phyloP scores from a whole-genome alignment of 2,797 vertebrate genomes.

The Poeciliopsis gracilis region DNA sequence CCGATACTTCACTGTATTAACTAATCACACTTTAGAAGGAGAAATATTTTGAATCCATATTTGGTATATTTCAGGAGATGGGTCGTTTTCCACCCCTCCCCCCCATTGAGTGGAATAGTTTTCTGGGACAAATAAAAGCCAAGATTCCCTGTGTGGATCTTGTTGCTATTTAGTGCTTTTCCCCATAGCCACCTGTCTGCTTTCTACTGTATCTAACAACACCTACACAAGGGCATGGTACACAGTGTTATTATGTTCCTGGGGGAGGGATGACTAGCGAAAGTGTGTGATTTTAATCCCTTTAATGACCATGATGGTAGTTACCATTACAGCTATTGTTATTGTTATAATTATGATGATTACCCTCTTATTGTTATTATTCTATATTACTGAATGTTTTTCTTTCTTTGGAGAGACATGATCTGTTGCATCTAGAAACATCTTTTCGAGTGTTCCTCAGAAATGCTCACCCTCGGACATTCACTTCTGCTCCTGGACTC shows the following conservation, averaged over 20 bases:
- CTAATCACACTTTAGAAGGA: conserved; percentile 60
- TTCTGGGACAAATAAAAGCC: conserved; percentile 79
- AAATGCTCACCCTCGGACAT: conserved; percentile 60
- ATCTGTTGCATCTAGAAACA: conserved; percentile 69
- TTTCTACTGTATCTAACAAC: conserved; percentile 70
- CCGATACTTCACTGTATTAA: conserved; percentile 71
- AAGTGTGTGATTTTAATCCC: conserved; percentile 71
- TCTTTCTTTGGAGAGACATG: conserved; percentile 69
- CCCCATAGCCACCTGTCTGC: conserved; percentile 60
- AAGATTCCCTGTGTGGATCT: conserved; percentile 72
- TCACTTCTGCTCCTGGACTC: conserved; percentile 49
- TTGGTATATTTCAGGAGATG: conserved; percentile 73
- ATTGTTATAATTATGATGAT: conserved; percentile 76
- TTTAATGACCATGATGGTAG: conserved; percentile 76
- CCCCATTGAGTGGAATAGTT: conserved; percentile 73
- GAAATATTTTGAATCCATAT: conserved; percentile 33
- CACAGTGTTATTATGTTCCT: conserved; percentile 65
- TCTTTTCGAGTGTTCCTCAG: conserved; percentile 61
- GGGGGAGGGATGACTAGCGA: conserved; percentile 59
- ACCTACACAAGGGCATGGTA: conserved; percentile 63
- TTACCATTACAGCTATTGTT: conserved; percentile 78
- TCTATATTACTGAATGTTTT: conserved; percentile 75
- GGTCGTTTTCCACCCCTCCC: conserved; percentile 17
- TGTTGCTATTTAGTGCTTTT: conserved; percentile 70
- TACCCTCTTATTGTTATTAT: conserved; percentile 76